These are phyloP conservation scores for Cerastis rubricosa DNA, from an alignment of 2,888 invertebrate species.

Conservation along the genomic window DNA sequence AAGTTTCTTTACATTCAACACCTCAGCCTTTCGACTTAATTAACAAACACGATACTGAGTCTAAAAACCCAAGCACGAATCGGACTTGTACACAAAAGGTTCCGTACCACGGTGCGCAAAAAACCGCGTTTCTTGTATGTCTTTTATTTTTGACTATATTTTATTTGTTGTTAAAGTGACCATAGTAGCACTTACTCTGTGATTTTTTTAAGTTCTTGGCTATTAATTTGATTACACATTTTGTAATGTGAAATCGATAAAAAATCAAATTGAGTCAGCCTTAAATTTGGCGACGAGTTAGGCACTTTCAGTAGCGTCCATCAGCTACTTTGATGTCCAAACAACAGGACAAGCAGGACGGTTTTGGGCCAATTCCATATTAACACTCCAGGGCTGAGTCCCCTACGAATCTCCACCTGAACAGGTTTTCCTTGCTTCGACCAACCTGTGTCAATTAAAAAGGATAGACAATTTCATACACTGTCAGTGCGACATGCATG, in stretches of 20 bases:
- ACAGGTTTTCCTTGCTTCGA: too few relatives aligned
- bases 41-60: conserved; percentile 27
- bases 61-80: background rate
- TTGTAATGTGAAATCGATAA: background rate
- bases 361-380: too few relatives aligned
- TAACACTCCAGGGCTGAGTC: too few relatives aligned
- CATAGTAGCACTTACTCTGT: background rate
- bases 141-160: background rate
- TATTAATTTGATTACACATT: background rate
- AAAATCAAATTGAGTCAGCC: too few relatives aligned
- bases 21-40: conserved; percentile 34
- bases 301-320: too few relatives aligned
- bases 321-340: too few relatives aligned
- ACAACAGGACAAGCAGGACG: too few relatives aligned
- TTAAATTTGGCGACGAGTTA: too few relatives aligned
- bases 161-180: background rate
- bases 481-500: background rate
- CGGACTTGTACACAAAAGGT: background rate
- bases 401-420: too few relatives aligned
- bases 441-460: background rate
- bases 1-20: conserved; percentile 23
- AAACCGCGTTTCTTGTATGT: background rate
- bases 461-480: background rate
- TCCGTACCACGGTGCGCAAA: background rate
- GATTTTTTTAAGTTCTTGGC: too few relatives aligned